Base-by-base conservation (phyloP, 1,140 invertebrate genomes). In the Bombus sylvicola region DNA sequence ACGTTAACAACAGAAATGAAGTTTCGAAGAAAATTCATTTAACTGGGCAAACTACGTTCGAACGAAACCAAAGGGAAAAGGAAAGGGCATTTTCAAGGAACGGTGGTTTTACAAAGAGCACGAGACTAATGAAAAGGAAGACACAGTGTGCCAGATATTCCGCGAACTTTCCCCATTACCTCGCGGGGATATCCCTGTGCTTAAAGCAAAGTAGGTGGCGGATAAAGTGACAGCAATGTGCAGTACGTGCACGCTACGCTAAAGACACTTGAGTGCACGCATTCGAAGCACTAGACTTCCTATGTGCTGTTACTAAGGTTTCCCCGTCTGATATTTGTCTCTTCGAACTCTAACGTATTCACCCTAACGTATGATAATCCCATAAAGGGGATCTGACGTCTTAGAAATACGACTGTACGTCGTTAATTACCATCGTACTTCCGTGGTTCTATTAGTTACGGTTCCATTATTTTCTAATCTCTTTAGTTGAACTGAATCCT, bases 201-300 rank as follows among this genome's bases (percentile, higher is more conserved):
- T 73, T 81, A n/a, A 64, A 73, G 57, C 78, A 73, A 73, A 81
- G 41, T 72, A 73, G 68, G 64, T 78, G 82, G 28, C n/a, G 47
- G 75, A 84, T 84, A 84, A 84, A 64, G 77, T 78, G 66, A 80
- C 83, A 80, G 75, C 83, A 41, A 80, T 53, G 47, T 22, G 18
- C 18, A 53, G 6, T 53, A 53, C 34, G 68, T 59, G 39, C 39
- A 47, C 13, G 53, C 41, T 79, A 62, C 76, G 62, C 53, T 85
- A 85, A 71, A 72, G 41, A 62, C 75, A 80, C 68, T 76, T 72
- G 83, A 85, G 53, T 72, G 68, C 74, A 73, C 64, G 47, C 43
- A 68, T 83, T 75, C 81, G 73, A 39, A 62, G 53, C 53, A 37
- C 62, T 47, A 77, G 76, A 62, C 73, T 75, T 37, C 37, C 66